phyloP scores from a whole-genome alignment of 2,888 invertebrate genomes.

The Globia sparganii region DNA sequence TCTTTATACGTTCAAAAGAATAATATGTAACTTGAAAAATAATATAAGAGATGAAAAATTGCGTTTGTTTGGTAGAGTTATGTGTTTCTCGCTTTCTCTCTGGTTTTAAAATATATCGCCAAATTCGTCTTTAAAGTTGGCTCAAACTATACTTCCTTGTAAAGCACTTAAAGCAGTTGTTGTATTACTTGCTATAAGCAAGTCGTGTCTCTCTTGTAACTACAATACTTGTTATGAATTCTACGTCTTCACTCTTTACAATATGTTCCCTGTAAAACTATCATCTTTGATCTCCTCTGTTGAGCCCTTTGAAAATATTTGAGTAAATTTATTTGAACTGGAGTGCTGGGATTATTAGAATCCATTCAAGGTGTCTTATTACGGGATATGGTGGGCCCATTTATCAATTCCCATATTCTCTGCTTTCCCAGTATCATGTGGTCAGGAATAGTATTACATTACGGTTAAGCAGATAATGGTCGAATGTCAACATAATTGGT shows the following conservation, averaged over 20 bases:
- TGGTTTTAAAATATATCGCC: conserved; percentile 17
- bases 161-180: neutral
- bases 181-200: neutral
- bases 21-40: conserved; percentile 67
- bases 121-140: conserved; percentile 13
- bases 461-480: conserved; percentile 24
- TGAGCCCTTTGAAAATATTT: neutral
- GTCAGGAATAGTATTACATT: neutral
- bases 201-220: neutral
- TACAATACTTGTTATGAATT: neutral
- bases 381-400: neutral
- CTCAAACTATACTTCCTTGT: neutral
- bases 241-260: neutral
- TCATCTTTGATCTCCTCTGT: neutral
- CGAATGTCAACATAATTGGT: conserved; percentile 41
- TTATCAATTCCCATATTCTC: neutral
- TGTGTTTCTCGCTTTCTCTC: conserved; percentile 49
- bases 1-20: conserved; percentile 50
- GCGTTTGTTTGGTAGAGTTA: conserved; percentile 72
- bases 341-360: neutral
- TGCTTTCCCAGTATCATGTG: neutral
- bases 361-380: conserved; percentile 1
- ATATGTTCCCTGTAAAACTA: neutral
- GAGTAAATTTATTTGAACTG: neutral
- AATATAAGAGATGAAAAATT: conserved; percentile 73